Evolutionary conservation across 1,140 invertebrate species (phyloP).

Genomic region (Carcinoscorpius rotundicauda): DNA sequence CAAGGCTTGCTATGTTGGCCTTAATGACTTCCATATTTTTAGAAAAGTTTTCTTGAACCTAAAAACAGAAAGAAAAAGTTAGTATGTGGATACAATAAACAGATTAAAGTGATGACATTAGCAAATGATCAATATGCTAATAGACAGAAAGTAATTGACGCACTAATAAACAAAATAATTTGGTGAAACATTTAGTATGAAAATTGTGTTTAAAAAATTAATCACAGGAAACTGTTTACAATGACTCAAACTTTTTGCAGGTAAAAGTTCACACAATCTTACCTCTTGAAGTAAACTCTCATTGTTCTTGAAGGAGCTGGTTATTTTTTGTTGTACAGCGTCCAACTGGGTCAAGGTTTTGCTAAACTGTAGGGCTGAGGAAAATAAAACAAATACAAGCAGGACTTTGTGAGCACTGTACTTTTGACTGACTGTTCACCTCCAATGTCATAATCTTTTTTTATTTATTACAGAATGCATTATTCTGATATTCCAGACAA

Average conservation of each 20-base stretch:
- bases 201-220: not conserved
- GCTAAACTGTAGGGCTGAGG: conserved; percentile 68
- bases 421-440: too few relatives aligned
- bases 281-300: conserved; percentile 60
- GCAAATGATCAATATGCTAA: too few relatives aligned
- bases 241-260: conserved; percentile 2
- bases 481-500: too few relatives aligned
- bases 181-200: not conserved
- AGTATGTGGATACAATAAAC: not conserved
- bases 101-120: too few relatives aligned
- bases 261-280: conserved; percentile 5
- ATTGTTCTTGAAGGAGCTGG: conserved; percentile 55
- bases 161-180: not conserved
- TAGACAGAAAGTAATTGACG: too few relatives aligned
- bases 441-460: too few relatives aligned
- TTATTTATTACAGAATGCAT: too few relatives aligned
- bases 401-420: too few relatives aligned
- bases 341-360: conserved; percentile 71
- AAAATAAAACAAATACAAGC: conserved; percentile 16
- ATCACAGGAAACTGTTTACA: not conserved
- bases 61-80: not conserved
- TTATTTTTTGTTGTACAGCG: conserved; percentile 61
- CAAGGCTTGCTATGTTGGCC: conserved; percentile 57
- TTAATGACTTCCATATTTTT: conserved; percentile 55
- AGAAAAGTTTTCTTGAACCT: conserved; percentile 58